These are phyloP conservation scores for Conger conger DNA, from an alignment of 2,113 vertebrate species.

Conservation along the genomic window DNA sequence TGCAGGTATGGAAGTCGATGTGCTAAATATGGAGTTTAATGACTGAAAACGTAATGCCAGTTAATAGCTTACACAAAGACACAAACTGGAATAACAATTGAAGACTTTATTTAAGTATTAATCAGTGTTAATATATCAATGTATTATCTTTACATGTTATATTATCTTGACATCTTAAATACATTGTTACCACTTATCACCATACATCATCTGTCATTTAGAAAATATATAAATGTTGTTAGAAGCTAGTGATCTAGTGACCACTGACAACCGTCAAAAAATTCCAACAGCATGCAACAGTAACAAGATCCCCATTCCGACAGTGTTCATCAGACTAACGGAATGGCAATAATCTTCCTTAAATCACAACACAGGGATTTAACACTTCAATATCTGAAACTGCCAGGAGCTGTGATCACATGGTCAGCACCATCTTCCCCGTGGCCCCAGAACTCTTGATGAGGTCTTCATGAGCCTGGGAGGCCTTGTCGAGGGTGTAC, in stretches of 20 bases:
- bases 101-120: background rate
- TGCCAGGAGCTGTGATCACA: conserved; percentile 29
- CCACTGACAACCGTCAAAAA: too few species aligned
- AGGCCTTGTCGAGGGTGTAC: conserved; percentile 68
- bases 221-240: too few species aligned
- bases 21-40: background rate
- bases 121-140: background rate
- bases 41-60: background rate
- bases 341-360: background rate
- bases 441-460: conserved; percentile 64
- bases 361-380: background rate
- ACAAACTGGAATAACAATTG: background rate
- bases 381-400: background rate
- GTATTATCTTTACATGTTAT: too few species aligned
- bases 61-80: background rate
- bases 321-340: too few species aligned
- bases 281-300: too few species aligned
- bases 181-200: too few species aligned
- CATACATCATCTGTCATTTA: too few species aligned
- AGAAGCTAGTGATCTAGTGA: too few species aligned
- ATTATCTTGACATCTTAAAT: too few species aligned
- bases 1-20: background rate
- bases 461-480: conserved; percentile 73
- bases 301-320: too few species aligned
- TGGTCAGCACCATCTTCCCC: conserved; percentile 80